Evolutionary conservation across 2,797 vertebrate genomes (phyloP), one percentile per base, ranked within the genome.

Genomic region (Clarias platycephalus): DNA sequence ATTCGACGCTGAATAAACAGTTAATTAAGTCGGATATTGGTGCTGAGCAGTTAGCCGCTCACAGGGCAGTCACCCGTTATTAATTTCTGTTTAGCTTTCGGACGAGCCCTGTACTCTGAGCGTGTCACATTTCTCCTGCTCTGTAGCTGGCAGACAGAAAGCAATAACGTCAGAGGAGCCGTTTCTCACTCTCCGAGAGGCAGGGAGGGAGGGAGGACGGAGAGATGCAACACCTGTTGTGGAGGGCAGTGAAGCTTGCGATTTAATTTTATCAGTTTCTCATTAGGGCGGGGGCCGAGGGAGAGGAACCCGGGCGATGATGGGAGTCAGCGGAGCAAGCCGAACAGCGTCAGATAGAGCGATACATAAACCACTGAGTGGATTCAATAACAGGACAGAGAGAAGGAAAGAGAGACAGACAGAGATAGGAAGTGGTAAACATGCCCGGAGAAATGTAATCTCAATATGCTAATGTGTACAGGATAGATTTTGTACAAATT

Each of bases 181-280:
- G 40, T 63, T 60, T 60, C n/a, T 81, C 86, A 85, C 86, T 81
- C 31, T 82, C 90, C 37, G 67, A 6, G 20, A 70, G 6, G 7
- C 89, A 81, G 26, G 44, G 80, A 58, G 88, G 81, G 91, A 91
- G 90, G 85, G 88, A 63, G 80, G 68, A 80, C 18, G 64, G 85
- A 90, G 90, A 85, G 95, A 96, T 81, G 95, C 95, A 95, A 95
- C 95, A 97, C 96, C 96, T 97, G 96, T 97, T 97, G 95, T 95
- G 92, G 94, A 93, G 97, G 93, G 95, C 96, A 96, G 91, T 93
- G 94, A 95, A 96, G 96, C 96, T 95, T 97, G 94, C 94, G 93
- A 95, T 97, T 98, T 97, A 97, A 97, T 97, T 99, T 97, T 93
- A 96, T 98, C 96, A 97, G 94, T 97, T 94, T 94, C 95, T 97